phyloP scores from a whole-genome alignment of 2,888 invertebrate genomes.

The Mechanitis messenoides region DNA sequence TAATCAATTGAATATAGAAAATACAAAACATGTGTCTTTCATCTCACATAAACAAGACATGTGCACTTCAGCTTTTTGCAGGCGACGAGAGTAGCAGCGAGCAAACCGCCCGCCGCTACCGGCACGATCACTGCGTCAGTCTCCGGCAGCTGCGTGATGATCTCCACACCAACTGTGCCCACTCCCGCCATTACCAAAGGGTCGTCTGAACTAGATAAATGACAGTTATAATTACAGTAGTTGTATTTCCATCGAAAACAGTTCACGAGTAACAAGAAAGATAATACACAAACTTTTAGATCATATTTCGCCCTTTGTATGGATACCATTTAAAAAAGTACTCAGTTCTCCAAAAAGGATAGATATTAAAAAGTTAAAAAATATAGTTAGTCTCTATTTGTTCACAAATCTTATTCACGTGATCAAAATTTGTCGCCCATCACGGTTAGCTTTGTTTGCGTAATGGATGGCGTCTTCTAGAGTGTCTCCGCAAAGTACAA shows the following conservation, averaged over 20 bases:
- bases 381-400: no score
- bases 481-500: constrained; percentile 54
- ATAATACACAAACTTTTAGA: no score
- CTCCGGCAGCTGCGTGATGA: constrained; percentile 65
- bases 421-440: constrained; percentile 45
- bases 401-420: constrained; percentile 34
- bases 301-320: no score
- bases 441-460: constrained; percentile 49
- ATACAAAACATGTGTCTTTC: not conserved
- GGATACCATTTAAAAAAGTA: not conserved
- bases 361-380: no score
- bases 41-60: constrained; percentile 61
- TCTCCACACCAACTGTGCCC: constrained; percentile 62
- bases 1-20: not conserved
- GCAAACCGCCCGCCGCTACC: constrained; percentile 50
- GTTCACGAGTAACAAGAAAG: no score
- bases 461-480: constrained; percentile 49
- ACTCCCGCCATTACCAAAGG: constrained; percentile 62
- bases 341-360: no score
- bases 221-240: not conserved
- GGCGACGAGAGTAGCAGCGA: constrained; percentile 60
- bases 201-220: constrained; percentile 49
- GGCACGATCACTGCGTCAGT: constrained; percentile 66
- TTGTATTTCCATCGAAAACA: no score
- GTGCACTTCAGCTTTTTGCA: constrained; percentile 69